Percentiles rank a stretch among this genome's conserved stretches.
Evolutionary conservation across 2,113 vertebrate genomes (phyloP).

Genomic region (Jacana jacana): DNA sequence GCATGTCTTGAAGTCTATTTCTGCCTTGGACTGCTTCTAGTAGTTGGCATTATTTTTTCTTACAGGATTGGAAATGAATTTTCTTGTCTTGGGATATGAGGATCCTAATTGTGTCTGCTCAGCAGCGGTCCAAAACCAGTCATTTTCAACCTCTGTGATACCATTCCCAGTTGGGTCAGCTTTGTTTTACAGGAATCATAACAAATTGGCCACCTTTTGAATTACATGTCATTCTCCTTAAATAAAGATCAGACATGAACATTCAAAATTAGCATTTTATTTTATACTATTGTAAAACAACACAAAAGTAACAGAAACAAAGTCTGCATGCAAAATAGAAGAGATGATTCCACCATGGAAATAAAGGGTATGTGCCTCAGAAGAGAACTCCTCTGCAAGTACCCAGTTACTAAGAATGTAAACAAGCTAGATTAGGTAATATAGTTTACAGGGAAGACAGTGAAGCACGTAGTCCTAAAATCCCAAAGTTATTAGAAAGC

Average conservation of each 20-base stretch:
- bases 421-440: not conserved
- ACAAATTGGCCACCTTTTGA: not conserved
- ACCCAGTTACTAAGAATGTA: not conserved
- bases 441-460: not conserved
- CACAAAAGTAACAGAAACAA: not conserved
- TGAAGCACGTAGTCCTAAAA: not conserved
- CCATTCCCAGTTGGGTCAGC: not conserved
- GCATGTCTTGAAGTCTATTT: not conserved
- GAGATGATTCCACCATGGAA: not conserved
- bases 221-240: not conserved
- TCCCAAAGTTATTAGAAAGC: not conserved
- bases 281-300: not conserved
- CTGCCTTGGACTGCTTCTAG: not conserved
- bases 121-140: not conserved
- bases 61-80: not conserved
- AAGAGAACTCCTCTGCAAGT: not conserved
- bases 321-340: not conserved
- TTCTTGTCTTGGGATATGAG: not conserved
- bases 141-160: not conserved
- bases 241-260: not conserved
- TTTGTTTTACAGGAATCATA: not conserved
- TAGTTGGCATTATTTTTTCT: not conserved
- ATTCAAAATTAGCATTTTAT: not conserved
- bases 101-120: not conserved
- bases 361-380: not conserved